Evolutionary conservation across 2,113 vertebrate species (phyloP).

Genomic region (Vulpes vulpes): DNA sequence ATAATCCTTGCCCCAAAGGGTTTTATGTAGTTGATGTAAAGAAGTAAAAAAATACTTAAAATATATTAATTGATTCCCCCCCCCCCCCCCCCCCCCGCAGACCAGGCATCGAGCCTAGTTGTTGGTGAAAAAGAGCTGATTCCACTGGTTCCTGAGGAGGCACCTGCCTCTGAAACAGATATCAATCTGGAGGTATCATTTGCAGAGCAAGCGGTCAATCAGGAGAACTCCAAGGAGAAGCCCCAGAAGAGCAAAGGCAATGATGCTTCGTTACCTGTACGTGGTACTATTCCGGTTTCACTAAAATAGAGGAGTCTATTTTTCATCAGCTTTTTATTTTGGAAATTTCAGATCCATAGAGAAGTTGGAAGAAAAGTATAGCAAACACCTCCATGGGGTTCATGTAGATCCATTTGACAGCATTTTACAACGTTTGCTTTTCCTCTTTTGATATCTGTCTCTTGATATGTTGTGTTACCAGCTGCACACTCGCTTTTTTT

Average conservation of each 20-base stretch:
- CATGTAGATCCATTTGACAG: not conserved
- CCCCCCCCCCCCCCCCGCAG: conserved; percentile 60
- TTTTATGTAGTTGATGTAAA: not conserved
- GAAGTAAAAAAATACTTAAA: not conserved
- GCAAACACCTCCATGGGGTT: not conserved
- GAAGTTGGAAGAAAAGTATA: not conserved
- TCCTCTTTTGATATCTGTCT: not conserved
- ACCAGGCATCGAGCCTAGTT: conserved; percentile 61
- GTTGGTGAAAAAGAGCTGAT: conserved; percentile 70
- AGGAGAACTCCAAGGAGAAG: conserved; percentile 87
- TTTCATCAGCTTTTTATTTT: conserved; percentile 36
- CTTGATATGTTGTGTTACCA: not conserved
- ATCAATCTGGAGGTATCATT: conserved; percentile 96
- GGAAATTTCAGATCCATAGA: not conserved
- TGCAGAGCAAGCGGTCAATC: conserved; percentile 95
- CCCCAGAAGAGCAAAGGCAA: conserved; percentile 84
- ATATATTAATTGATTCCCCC: not conserved
- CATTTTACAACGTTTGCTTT: not conserved
- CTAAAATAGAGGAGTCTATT: not conserved
- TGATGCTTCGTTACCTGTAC: conserved; percentile 91
- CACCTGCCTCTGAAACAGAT: conserved; percentile 87
- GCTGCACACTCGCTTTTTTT: not conserved
- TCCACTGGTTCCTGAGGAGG: conserved; percentile 58
- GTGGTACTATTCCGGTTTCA: conserved; percentile 74
- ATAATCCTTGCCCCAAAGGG: not conserved